Percentiles rank a stretch among this genome's conserved stretches.
Evolutionary conservation across 2,888 invertebrate species (phyloP).

Genomic region (Augochlorella aurata): DNA sequence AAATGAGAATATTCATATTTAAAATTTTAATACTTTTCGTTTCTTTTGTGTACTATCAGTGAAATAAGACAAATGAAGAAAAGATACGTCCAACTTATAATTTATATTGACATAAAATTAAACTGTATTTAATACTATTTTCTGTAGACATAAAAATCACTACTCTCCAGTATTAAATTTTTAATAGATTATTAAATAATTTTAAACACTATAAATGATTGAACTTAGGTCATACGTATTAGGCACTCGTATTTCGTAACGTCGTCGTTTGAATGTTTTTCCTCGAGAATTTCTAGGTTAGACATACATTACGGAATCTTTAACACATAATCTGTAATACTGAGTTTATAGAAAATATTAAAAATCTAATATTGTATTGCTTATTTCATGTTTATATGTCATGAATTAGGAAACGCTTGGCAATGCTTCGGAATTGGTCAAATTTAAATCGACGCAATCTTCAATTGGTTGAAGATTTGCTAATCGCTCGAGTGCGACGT

Average conservation of each 20-base stretch:
- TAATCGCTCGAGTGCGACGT: slow-evolving; percentile 45
- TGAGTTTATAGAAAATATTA: not conserved
- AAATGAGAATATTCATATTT: not conserved
- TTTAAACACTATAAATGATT: not conserved
- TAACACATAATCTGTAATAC: not conserved
- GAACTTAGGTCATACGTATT: not conserved
- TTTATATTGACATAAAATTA: not conserved
- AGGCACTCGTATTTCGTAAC: not conserved
- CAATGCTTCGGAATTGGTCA: slow-evolving; percentile 66
- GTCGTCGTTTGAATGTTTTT: not conserved
- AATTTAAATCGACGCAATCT: slow-evolving; percentile 66
- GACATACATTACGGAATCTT: not conserved
- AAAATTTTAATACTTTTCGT: not conserved
- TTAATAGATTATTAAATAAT: not conserved
- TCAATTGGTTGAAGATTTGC: slow-evolving; percentile 71
- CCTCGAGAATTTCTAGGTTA: not conserved
- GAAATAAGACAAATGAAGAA: not conserved
- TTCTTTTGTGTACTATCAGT: not conserved
- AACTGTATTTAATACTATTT: not conserved
- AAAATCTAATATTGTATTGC: not conserved
- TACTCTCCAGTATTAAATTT: not conserved
- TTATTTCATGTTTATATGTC: not conserved
- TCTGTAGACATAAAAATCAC: not conserved
- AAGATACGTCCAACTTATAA: not conserved
- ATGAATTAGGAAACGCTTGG: slow-evolving; percentile 21